Evolutionary conservation across 2,888 invertebrate genomes (phyloP), one percentile per base, ranked within the genome.

Genomic region (Strigamia crassipes): DNA sequence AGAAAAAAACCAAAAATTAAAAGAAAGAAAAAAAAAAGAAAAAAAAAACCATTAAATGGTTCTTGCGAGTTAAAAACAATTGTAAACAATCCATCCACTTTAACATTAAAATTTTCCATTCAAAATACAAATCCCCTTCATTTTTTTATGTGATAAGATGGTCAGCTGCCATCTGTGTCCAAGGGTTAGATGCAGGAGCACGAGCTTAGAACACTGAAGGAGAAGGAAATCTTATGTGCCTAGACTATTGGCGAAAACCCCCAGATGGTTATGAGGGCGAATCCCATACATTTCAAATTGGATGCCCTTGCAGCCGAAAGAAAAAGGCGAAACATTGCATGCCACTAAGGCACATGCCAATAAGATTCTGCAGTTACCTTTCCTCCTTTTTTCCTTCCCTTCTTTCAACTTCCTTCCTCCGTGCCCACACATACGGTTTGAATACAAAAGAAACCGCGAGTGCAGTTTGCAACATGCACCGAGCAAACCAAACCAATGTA

Each of bases 261-360:
- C 61, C 61, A 61, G 61, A 61, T 61, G 61, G 61, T 61, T 61
- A 61, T 61, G 61, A 61, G 61, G 61, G 61, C 61, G 61, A 61
- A 61, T 61, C 61, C 61, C 61, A 61, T 61, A 61, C 61, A 61
- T 61, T 61, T 61, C 61, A 61, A 61, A 61, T 61, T 61, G 61
- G 61, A 61, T 61, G 61, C 61, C 61, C 21, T 61, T 21, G 61
- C 61, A 61, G 61, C 61, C 61, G 42, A 61, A 61, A 61, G 61
- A 61, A 61, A 61, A 42, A 23, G 61, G 61, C 61, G 61, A 61
- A 61, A 61, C 61, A 61, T 61, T 61, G 61, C 61, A 61, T 18
- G 61, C 61, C 61, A 61, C 61, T 61, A 61, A 61, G 61, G 61
- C 61, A 61, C 61, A 61, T 61, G 61, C 61, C 61, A 61, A 61